Base-by-base conservation (phyloP, 2,113 vertebrate genomes). In the Pomatostomus ruficeps region DNA sequence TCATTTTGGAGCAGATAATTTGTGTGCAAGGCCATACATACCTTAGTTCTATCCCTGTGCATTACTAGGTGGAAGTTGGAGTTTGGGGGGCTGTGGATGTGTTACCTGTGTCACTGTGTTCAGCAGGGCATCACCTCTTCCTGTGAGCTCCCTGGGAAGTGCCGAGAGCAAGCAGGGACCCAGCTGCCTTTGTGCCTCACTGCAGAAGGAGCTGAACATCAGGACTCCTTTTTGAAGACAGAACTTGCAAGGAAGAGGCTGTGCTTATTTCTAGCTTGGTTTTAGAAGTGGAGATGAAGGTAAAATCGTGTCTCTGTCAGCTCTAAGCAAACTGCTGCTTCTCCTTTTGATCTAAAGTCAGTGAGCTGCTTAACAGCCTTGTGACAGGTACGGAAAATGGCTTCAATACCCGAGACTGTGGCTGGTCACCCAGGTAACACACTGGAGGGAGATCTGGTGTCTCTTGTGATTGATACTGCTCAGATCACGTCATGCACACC, bases 21-120 rank as follows among this genome's bases (percentile, higher is more conserved):
- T 22, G 16, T 57, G 57, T 31, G 31, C 10, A 0, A 38, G 29
- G 36, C 52, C 22, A 1, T 19, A 15, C 2, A 3, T 29, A 10
- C 14, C 31, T 45, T 14, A 57, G 29, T 26, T 63, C 26, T 23
- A 5, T n/a, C 23, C 18, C 28, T 21, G 10, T 63, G 57, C 6
- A 7, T 12, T 63, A 25, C 12, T 0, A 49, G 46, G 25, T 23
- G 31, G 24, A 51, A 17, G 31, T 8, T 7, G n/a, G 19, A 46
- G n/a, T 31, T 35, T 35, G 18, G 16, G 26, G 20, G 51, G 4
- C 1, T 43, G 46, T 55, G 33, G 21, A 19, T 7, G 2, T 35
- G 17, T 4, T 21, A 11, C 12, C 9, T 26, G 36, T 35, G 33
- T n/a, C 52, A 11, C 26, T 6, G 0, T 26, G 10, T 13, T 61